These are phyloP conservation scores for Coturnix japonica DNA, from an alignment of 2,113 vertebrate species.

Conservation along the genomic window DNA sequence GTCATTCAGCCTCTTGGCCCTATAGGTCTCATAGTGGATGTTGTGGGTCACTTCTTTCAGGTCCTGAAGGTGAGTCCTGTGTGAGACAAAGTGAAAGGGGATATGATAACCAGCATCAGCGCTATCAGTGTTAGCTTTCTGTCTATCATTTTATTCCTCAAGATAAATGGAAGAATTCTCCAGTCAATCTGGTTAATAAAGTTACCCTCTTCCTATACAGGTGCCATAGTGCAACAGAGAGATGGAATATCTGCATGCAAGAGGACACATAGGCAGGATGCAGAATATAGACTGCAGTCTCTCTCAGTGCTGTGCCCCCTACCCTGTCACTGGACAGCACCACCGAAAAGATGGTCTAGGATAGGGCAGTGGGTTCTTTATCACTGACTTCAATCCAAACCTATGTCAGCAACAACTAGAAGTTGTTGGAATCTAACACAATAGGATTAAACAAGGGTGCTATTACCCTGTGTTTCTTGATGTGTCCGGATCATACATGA, in stretches of 20 bases:
- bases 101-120: neutral
- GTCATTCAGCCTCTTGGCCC: conserved; percentile 94
- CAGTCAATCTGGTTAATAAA: neutral
- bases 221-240: neutral
- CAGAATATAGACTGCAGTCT: neutral
- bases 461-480: neutral
- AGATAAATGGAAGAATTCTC: neutral
- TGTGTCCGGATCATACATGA: neutral
- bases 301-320: neutral
- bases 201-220: neutral
- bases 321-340: neutral
- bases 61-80: conserved; percentile 96
- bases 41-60: conserved; percentile 98
- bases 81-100: neutral
- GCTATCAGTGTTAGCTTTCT: neutral
- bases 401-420: neutral
- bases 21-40: conserved; percentile 97
- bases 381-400: neutral
- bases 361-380: neutral
- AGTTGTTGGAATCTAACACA: neutral
- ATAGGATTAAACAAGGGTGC: neutral
- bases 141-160: neutral
- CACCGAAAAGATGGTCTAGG: neutral
- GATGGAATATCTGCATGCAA: neutral
- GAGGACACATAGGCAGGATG: neutral